Conservation (phyloP, 2,797 vertebrate species). For the Xyrichtys novacula region DNA sequence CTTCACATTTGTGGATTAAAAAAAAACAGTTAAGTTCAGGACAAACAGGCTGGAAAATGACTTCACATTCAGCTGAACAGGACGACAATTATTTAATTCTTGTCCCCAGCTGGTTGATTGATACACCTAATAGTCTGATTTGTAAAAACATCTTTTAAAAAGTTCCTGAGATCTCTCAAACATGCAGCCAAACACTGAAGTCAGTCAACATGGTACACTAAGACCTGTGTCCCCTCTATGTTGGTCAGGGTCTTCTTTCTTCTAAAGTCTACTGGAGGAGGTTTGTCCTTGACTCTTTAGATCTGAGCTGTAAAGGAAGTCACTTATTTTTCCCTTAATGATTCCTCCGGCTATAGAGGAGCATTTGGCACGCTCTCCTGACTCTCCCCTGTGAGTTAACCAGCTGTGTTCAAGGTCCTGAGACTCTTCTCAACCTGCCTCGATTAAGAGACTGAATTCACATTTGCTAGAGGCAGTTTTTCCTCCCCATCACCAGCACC, state of each 20-base stretch:
- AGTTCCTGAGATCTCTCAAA: no score
- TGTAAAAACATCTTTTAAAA: no score
- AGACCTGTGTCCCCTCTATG: not conserved
- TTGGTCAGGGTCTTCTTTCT: not conserved
- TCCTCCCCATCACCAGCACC: conserved; percentile 2
- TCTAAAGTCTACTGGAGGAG: conserved; percentile 18
- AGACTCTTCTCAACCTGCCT: conserved; percentile 20
- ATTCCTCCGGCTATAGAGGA: conserved; percentile 29
- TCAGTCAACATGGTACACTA: no score
- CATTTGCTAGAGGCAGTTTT: conserved; percentile 15
- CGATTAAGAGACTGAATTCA: conserved; percentile 13
- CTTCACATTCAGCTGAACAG: no score
- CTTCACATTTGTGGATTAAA: no score
- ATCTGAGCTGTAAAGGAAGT: conserved; percentile 51
- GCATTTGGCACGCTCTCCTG: conserved; percentile 28
- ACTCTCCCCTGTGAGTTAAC: conserved; percentile 29
- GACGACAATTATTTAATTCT: no score
- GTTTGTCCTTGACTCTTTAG: conserved; percentile 61
- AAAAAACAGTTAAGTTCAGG: no score
- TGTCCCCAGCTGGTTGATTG: no score
- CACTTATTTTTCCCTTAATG: conserved; percentile 27
- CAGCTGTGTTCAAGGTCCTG: conserved; percentile 66
- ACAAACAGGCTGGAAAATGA: no score
- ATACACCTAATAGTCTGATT: no score
- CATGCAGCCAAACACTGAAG: no score